Evolutionary conservation across 1,140 invertebrate species (phyloP), one percentile per base, ranked within the genome.

Genomic region (Pogonus chalceus): DNA sequence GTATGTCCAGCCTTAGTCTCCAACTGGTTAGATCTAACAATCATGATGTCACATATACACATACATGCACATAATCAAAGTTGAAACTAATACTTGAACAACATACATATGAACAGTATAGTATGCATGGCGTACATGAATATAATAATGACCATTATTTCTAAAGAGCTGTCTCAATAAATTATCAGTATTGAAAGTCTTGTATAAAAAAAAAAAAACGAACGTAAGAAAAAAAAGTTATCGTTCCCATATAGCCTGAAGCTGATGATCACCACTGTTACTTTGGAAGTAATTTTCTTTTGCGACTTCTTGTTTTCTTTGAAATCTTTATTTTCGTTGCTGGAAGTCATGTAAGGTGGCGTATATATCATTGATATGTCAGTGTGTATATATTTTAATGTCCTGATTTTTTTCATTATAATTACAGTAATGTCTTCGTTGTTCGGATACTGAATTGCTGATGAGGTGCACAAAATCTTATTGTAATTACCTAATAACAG

Each of bases 141-240:
- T 12, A 43, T 43, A 43, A 43, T 43, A 43, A 43, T 43, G 18
- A 43, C 9, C 37, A 43, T 43, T 43, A 43, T 43, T 43, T 43
- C 37, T 4, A 43, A 43, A 9, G 37, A 43, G 9, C 37, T 43
- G 37, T 43, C 37, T 43, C 37, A 43, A 43, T 43, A 43, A 43
- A 43, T 43, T 43, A 43, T 43, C 37, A 18, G 18, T 43, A 43
- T 18, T 12, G 37, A 43, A 43, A 43, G 37, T 12, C 37, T 9
- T 43, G 7, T 18, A 7, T 16, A 18, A 43, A 43, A 43, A 10
- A 43, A 10, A 18, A 31, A n/a, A n/a, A n/a, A n/a, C n/a, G n/a
- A n/a, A n/a, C n/a, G n/a, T 31, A 9, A 43, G 7, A 43, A 43
- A 12, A 43, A 43, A 43, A 43, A 12, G 7, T 31, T 14, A 31